Percentiles rank a stretch among this genome's conserved stretches.
Conservation (phyloP, 2,888 invertebrate species). For the Brenthis hecate region DNA sequence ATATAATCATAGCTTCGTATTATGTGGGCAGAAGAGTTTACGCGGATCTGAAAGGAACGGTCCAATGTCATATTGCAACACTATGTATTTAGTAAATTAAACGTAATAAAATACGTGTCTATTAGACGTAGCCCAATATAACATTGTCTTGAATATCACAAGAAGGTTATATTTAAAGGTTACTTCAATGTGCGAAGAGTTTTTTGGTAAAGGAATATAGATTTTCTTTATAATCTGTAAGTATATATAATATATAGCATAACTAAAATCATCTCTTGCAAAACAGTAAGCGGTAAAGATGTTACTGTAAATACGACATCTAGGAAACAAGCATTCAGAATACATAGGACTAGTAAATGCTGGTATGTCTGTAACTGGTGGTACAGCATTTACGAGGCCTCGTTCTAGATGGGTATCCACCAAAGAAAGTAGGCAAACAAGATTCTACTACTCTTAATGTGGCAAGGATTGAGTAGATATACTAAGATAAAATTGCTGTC, state of each 20-base stretch:
- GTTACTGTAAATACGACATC: slow-evolving; percentile 28
- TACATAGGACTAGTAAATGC: slow-evolving; percentile 38
- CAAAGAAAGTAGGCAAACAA: slow-evolving; percentile 74
- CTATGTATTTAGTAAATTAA: not conserved
- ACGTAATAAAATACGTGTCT: not conserved
- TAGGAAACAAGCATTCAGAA: slow-evolving; percentile 63
- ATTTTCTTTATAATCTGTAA: no score
- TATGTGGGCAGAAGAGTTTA: no score
- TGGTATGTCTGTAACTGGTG: slow-evolving; percentile 50
- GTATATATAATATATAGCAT: no score
- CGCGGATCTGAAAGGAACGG: not conserved
- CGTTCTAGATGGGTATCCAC: slow-evolving; percentile 74
- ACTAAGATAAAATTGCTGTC: not conserved
- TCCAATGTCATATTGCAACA: slow-evolving; percentile 1
- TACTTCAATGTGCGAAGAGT: no score
- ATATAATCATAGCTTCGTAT: no score
- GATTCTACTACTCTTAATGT: slow-evolving; percentile 46
- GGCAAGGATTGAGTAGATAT: slow-evolving; percentile 42
- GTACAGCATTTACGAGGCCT: slow-evolving; percentile 55
- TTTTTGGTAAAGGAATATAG: no score
- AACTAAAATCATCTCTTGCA: slow-evolving; percentile 3
- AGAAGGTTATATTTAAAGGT: no score
- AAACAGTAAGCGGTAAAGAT: slow-evolving; percentile 12
- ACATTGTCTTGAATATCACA: no score
- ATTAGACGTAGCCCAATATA: no score